A percentile compares a stretch with the other conserved stretches of the same genome.
These are phyloP conservation scores for Actinia tenebrosa DNA, from an alignment of 64 coral and sea anemone species.

Conservation along the genomic window DNA sequence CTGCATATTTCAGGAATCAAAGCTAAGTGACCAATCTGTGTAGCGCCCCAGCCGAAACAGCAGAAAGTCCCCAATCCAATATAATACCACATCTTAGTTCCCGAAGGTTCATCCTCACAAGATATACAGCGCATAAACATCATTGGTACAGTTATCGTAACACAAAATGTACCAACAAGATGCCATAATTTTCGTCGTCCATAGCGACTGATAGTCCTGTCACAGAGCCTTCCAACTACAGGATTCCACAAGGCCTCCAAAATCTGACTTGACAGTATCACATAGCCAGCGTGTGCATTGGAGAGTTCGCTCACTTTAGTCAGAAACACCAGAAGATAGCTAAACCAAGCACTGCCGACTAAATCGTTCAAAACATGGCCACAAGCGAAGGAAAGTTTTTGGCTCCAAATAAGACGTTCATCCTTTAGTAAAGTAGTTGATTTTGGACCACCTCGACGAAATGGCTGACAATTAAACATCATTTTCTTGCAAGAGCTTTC, in stretches of 20 bases:
- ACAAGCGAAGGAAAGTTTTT: conserved; percentile 36
- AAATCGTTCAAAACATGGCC: conserved; percentile 84
- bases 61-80: conserved; percentile 47
- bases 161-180: conserved; percentile 50
- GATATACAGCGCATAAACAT: conserved; percentile 55
- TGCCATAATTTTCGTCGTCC: conserved; percentile 68
- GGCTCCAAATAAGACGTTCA: conserved; percentile 13
- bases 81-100: conserved; percentile 51
- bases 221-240: conserved; percentile 38
- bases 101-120: conserved; percentile 28
- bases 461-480: background rate
- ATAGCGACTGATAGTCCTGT: conserved; percentile 52
- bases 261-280: conserved; percentile 48
- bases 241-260: conserved; percentile 57
- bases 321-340: conserved; percentile 70
- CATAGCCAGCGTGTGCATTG: conserved; percentile 53
- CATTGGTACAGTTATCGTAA: conserved; percentile 52
- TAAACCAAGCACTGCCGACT: conserved; percentile 71
- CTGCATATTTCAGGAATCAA: conserved; percentile 72
- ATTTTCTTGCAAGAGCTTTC: background rate
- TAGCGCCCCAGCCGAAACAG: conserved; percentile 64
- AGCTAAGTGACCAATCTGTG: conserved; percentile 62
- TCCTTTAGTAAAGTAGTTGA: background rate
- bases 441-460: background rate
- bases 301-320: conserved; percentile 42